Conservation (phyloP, 2,113 vertebrate genomes). For the Seriola rivoliana region DNA sequence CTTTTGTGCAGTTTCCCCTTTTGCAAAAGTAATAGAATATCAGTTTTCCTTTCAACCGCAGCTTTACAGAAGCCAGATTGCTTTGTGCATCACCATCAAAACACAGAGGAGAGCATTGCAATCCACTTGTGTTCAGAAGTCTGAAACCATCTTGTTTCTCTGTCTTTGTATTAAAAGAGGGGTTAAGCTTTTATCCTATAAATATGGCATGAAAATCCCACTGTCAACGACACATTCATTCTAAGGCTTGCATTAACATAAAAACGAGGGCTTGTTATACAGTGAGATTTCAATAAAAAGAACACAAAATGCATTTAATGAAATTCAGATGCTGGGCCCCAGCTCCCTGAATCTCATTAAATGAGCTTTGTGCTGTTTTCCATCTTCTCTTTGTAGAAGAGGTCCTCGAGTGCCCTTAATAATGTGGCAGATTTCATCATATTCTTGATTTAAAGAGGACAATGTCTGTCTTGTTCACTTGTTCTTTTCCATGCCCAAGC, state of each 20-base stretch:
- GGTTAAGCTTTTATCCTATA: constrained; percentile 86
- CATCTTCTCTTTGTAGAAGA: constrained; percentile 81
- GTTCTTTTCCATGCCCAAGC: constrained; percentile 69
- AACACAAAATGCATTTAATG: constrained; percentile 87
- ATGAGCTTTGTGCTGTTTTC: constrained; percentile 84
- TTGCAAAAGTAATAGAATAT: constrained; percentile 81
- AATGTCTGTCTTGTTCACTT: constrained; percentile 82
- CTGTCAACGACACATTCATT: constrained; percentile 82
- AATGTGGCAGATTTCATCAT: constrained; percentile 86
- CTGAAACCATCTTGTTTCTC: constrained; percentile 72
- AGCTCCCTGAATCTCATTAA: constrained; percentile 88
- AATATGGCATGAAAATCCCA: constrained; percentile 81
- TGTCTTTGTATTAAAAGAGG: constrained; percentile 75
- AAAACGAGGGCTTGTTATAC: constrained; percentile 87
- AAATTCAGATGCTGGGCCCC: constrained; percentile 83
- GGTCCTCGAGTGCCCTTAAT: constrained; percentile 83
- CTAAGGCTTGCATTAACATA: constrained; percentile 82
- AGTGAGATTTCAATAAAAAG: constrained; percentile 85
- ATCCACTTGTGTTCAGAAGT: constrained; percentile 79
- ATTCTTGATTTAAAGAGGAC: constrained; percentile 82
- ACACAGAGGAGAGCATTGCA: constrained; percentile 73
- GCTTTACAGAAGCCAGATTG: constrained; percentile 74
- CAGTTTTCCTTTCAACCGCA: constrained; percentile 76
- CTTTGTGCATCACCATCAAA: constrained; percentile 78
- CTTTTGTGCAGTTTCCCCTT: constrained; percentile 70